Evolutionary conservation across 2,113 vertebrate genomes (phyloP), one percentile per base, ranked within the genome.

Genomic region (Piaya cayana): DNA sequence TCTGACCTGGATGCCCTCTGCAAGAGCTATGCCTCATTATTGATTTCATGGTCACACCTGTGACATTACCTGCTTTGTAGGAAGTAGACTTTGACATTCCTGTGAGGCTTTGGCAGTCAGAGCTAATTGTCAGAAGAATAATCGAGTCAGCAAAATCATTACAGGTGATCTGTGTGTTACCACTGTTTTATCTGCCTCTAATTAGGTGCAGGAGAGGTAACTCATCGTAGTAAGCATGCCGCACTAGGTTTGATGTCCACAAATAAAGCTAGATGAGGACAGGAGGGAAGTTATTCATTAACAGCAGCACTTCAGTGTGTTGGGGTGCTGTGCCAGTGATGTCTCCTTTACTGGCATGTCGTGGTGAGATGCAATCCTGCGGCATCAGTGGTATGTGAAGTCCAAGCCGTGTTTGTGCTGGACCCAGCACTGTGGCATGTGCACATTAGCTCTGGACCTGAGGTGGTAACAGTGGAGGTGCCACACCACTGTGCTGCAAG

Each of bases 11-110:
- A 97, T 97, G 97, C 97, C 97, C 97, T 97, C 95, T 97, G 97
- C 93, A 92, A 97, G 96, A 97, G 93, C 97, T 94, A 91, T 96
- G 97, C 95, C 98, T 98, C 95, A 91, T 97, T 98, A 98, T 97
- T 97, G 97, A 98, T 98, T 98, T 98, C 97, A 96, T 97, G 96
- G 95, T 97, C 97, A 97, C 97, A 98, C 97, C 97, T 97, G 97
- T 98, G 97, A 97, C 97, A 98, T 97, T 97, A 97, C 97, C 97
- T 98, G 95, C 94, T 95, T 97, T 96, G 94, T 94, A 95, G 96
- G 95, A 97, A 96, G 95, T 97, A 96, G 96, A 96, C 97, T 97
- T 97, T 97, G 97, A 97, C 97, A 96, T 96, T 96, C 97, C 96
- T 97, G 93, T 82, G 96, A 97, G 96, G 97, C 96, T 96, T 89